Conservation (phyloP, 2,888 invertebrate species). For the Tachina lurida region DNA sequence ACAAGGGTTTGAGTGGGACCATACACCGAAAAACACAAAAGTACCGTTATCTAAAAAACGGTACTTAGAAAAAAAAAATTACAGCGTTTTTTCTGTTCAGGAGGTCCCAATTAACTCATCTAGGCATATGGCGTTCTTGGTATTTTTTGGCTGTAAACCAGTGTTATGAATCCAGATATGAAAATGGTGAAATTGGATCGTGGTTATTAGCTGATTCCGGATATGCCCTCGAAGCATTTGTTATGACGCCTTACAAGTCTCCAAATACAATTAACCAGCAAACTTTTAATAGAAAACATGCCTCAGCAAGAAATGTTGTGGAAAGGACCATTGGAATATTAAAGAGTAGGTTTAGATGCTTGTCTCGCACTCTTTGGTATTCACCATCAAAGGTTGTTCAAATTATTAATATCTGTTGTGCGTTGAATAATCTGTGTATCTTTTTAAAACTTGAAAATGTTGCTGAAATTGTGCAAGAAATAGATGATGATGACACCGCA, state of each 20-base stretch:
- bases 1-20: too few species aligned
- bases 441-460: conserved; percentile 30
- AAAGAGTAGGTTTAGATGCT: conserved; percentile 24
- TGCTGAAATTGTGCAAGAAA: conserved; percentile 32
- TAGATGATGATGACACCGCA: conserved; percentile 22
- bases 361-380: conserved; percentile 25
- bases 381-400: conserved; percentile 25
- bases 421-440: conserved; percentile 37
- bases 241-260: conserved; percentile 24
- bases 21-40: too few species aligned
- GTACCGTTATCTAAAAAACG: too few species aligned
- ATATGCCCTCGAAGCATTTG: conserved; percentile 31
- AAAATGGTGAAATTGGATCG: conserved; percentile 16
- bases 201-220: conserved; percentile 31
- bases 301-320: conserved; percentile 30
- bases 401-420: conserved; percentile 32
- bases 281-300: conserved; percentile 19
- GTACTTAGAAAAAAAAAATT: too few species aligned
- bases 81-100: too few species aligned
- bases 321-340: conserved; percentile 42
- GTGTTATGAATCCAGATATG: conserved; percentile 11
- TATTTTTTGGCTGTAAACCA: too few species aligned
- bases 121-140: too few species aligned
- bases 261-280: conserved; percentile 22
- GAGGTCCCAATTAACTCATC: too few species aligned